Base-by-base conservation (phyloP, 2,113 vertebrate genomes). In the Anhinga anhinga region DNA sequence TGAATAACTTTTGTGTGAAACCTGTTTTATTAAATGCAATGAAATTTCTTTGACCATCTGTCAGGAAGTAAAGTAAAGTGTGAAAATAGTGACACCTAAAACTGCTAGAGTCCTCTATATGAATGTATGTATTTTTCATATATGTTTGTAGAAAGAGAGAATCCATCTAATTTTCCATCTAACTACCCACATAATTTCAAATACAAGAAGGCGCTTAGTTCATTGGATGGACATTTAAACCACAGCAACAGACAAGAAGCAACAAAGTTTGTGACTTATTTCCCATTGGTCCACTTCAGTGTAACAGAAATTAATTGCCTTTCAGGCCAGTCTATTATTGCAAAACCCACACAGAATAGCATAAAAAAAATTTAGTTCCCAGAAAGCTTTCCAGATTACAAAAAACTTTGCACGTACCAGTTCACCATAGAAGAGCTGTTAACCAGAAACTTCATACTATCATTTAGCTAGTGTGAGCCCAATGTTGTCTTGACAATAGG, bases 21-120 rank as follows among this genome's bases (percentile, higher is more conserved):
- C 32, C 7, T 61, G 5, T 69, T 87, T 86, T 88, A 76, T 81
- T 80, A 74, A 90, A 78, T 55, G 23, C 18, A 90, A n/a, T 67
- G 25, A 50, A 73, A 85, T 77, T 81, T 95, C 70, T 96, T 74
- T 70, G 59, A 93, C 59, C 30, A 77, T 42, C 50, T 87, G 38
- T 63, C 55, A 76, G 78, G 44, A 40, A 88, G 23, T 49, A 49
- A 44, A 45, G 3, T 67, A 49, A 56, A 81, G 10, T 65, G 38
- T 90, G 73, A 82, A 82, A 79, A 63, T 12, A 70, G 7, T 78
- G 56, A 34, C 25, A 61, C 78, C 53, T 49, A 45, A 85, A 67
- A 72, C 18, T 38, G 9, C 49, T 71, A 13, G 32, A 67, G 17
- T 63, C 5, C 5, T 76, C 8, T 72, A 19, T 62, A 42, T 80